Evolutionary conservation across 2,888 invertebrate species (phyloP), one percentile per base, ranked within the genome.

Genomic region (Zygaena filipendulae): DNA sequence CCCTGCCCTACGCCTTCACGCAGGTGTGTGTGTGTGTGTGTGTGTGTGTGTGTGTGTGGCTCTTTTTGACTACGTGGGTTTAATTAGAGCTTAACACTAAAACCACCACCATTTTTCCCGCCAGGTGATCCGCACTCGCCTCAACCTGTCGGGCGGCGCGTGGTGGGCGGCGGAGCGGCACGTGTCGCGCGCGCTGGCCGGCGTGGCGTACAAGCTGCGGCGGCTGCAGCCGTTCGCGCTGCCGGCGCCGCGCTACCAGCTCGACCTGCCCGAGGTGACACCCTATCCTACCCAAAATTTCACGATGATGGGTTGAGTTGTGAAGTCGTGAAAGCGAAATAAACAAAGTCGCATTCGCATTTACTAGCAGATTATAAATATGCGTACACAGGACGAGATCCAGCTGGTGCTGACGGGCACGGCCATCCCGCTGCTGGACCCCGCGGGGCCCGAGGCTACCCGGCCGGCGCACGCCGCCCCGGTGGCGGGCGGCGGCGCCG

Each of bases 161-260:
- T 29, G 39, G 21, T 20, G 33, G 16, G 53, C 47, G 12, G 59
- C 50, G 1, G 71, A 67, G 52, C 42, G 64, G 0, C 58, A 67
- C 38, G 62, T 64, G 32, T 45, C 54, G 29, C 81, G 84, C 42
- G 74, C 87, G 27, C 56, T 88, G 13, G 84, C 89, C 81, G 87
- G 89, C 36, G 87, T 95, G 25, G 91, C 88, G 53, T 96, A 95
- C 71, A 97, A 96, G 70, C 79, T 97, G 47, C 83, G 96, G 7
- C 83, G 91, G 8, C 87, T 95, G 86, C 87, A 88, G 36, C 96
- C 96, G 0, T 93, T 92, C 61, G 91, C 92, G 9, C 77, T 97
- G 10, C 88, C 90, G 39, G 87, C 91, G 57, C 74, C 95, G 14
- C 82, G 86, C 46, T 93, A 95, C 62, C 85, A 89, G 36, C 83